phyloP scores from a whole-genome alignment of 2,113 vertebrate species.

The Peromyscus maniculatus region DNA sequence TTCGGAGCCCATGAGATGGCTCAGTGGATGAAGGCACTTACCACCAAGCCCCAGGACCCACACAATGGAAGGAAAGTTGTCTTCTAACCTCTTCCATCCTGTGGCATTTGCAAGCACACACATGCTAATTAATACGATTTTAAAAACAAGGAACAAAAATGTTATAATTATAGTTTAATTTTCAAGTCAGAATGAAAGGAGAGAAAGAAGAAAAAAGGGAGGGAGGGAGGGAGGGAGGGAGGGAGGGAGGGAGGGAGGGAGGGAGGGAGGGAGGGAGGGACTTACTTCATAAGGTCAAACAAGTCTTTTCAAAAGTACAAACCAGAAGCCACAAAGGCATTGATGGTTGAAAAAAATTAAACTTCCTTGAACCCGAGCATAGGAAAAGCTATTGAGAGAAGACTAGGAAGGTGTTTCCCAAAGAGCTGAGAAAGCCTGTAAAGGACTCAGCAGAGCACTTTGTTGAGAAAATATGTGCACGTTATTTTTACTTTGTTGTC shows the following conservation, averaged over 20 bases:
- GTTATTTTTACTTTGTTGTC: neutral
- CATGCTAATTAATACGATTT: neutral
- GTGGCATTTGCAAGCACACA: neutral
- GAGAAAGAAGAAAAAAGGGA: rapidly evolving
- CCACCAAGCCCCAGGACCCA: neutral
- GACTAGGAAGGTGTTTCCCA: neutral
- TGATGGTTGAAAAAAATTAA: neutral
- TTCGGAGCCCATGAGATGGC: neutral
- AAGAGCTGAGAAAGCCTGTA: neutral
- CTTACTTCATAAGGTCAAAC: neutral
- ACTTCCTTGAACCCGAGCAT: neutral
- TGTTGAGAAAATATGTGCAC: neutral
- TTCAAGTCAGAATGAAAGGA: too few relatives aligned
- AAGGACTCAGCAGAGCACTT: neutral
- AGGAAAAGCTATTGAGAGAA: neutral
- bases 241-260: too few relatives aligned
- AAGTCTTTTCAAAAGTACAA: neutral
- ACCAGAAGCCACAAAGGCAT: neutral
- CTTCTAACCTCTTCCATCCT: too few relatives aligned
- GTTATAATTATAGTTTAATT: neutral
- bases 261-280: rapidly evolving
- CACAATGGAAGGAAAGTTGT: neutral
- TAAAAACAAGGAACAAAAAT: neutral
- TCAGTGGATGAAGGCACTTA: too few relatives aligned
- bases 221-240: rapidly evolving